Evolutionary conservation across 1,140 invertebrate genomes (phyloP), one percentile per base, ranked within the genome.

Genomic region (Capitella teleta): DNA sequence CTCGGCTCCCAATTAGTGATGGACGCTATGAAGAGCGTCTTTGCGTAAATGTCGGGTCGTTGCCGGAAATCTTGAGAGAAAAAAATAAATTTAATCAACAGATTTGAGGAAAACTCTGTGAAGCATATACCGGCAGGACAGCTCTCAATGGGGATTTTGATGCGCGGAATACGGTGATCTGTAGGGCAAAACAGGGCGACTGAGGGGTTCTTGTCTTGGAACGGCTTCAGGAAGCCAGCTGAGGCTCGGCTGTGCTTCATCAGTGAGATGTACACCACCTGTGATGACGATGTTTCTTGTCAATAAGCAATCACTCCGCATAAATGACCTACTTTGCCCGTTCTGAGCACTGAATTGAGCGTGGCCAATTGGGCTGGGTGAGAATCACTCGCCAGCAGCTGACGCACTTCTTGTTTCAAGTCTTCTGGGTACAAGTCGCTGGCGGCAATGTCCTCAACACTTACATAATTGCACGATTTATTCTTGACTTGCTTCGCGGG

Each of bases 81-180:
- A 12, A 12, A 34, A 12, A 16, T 12, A 34, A 16, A 16, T 34
- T 34, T 34, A 34, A 10, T 34, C 10, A 16, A 34, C 16, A 16
- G 16, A 34, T 16, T 16, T 34, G 32, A 16, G 32, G 32, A 12
- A 34, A 10, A 34, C 32, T 1, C 10, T 34, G 32, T 12, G 10
- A 10, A 12, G 25, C 38, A 40, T 24, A 14, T 49, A 70, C 67
- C 65, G 59, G 56, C 47, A 3, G 83, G 82, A 67, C 82, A 78
- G 42, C 76, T 72, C 10, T 72, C 67, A 48, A 76, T 70, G 34
- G 78, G 76, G 55, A 91, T 79, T 58, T 77, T 74, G 45, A 89
- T 73, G 16, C 79, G 66, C 8, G 87, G 87, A 24, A 88, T 60
- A 52, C 83, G 74, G 52, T 74, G 72, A 72, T 92, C 87, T 47